Percentiles rank a stretch among this genome's conserved stretches.
Conservation (phyloP, 2,888 invertebrate species). For the Euplexia lucipara region DNA sequence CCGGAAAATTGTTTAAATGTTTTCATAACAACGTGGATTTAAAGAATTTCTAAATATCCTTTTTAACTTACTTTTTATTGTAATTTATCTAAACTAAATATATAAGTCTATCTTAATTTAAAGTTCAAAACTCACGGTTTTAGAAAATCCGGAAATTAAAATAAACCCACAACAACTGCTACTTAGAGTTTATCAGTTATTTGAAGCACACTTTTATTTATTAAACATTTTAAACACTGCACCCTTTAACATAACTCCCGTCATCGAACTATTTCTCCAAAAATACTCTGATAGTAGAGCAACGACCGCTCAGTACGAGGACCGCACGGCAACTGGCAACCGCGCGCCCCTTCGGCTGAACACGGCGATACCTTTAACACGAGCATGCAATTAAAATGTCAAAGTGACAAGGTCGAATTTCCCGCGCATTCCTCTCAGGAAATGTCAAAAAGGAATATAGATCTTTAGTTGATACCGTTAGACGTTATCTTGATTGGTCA, state of each 20-base stretch:
- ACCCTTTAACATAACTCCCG: slow-evolving; percentile 19
- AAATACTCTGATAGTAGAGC: background rate
- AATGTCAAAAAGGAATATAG: slow-evolving; percentile 48
- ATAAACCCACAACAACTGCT: background rate
- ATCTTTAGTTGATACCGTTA: slow-evolving; percentile 19
- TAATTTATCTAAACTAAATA: background rate
- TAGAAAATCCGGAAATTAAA: slow-evolving; percentile 8
- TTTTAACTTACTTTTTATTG: background rate
- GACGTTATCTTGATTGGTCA: background rate
- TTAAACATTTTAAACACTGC: slow-evolving; percentile 48
- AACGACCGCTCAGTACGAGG: slow-evolving; percentile 31
- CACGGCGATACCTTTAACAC: slow-evolving; percentile 65
- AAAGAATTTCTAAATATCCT: background rate
- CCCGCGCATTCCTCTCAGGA: slow-evolving; percentile 54
- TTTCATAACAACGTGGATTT: background rate
- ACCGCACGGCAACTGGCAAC: slow-evolving; percentile 46
- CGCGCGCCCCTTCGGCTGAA: slow-evolving; percentile 47
- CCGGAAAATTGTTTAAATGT: background rate
- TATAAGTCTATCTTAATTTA: background rate
- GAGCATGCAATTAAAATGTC: slow-evolving; percentile 64
- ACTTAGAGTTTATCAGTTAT: background rate
- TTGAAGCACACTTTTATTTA: slow-evolving; percentile 31
- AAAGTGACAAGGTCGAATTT: slow-evolving; percentile 62
- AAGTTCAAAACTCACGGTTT: slow-evolving; percentile 36
- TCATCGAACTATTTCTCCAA: slow-evolving; percentile 40